Base-by-base conservation (phyloP, 30 jellyfish, hydroid and myxozoan species). In the Chrysaora quinquecirrha region DNA sequence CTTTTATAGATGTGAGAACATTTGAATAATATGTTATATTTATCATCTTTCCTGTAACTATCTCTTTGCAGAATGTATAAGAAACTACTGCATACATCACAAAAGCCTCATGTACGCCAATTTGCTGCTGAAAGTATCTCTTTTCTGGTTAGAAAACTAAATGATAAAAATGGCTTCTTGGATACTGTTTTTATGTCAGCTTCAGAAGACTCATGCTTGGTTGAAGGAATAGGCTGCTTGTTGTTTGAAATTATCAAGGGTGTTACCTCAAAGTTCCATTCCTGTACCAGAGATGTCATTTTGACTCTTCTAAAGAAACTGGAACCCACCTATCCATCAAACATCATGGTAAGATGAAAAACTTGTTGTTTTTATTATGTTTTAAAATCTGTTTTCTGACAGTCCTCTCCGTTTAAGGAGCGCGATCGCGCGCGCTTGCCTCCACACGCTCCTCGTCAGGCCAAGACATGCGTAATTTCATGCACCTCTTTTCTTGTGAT, bases 81-180 rank as follows among this genome's bases (percentile, higher is more conserved):
- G 85, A 23, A 46, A n/a, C 80, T 90, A 60, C 85, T 90, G 9
- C 4, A 61, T 34, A 34, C 62, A 24, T 34, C 80, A 3, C 87
- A 83, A 71, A 90, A 82, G 89, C 89, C 76, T 34, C 95, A 90
- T 49, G 68, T 90, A 18, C 73, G 68, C 22, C 90, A 63, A 38
- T 90, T 90, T 83, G 97, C 96, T 22, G 95, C 97, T 14, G 97
- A 90, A 52, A 73, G 95, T 16, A 73, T 90, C 28, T 82, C 97
- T 29, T 90, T 90, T 47, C 70, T 90, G n/a, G 54, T 90, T 18
- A 82, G 97, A 9, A 90, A 76, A 63, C 34, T 80, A 6, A 83
- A 71, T 75, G 75, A 35, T 32, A 75, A 83, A 47, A 75, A 76
- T 29, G 23, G 58, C 46, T 64, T 75, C 30, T 86, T 86, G 60